Evolutionary conservation across 2,888 invertebrate species (phyloP).

Genomic region (Piscicola geometra): DNA sequence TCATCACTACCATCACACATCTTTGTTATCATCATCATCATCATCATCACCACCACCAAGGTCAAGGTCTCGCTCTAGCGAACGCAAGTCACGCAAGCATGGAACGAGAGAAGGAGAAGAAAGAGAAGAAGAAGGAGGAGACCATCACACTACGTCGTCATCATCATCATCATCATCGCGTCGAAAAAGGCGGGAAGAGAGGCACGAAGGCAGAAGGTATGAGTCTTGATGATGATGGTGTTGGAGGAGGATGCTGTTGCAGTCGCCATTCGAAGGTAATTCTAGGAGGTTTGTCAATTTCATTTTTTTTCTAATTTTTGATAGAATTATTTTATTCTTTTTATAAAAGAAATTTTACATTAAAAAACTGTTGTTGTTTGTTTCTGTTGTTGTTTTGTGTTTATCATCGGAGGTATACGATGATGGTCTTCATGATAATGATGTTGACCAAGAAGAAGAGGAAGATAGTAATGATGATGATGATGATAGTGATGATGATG

Average conservation of each 20-base stretch:
- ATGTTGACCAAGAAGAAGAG: not conserved
- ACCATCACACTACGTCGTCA: no score
- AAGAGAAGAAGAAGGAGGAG: no score
- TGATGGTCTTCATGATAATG: not conserved
- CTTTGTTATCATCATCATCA: not conserved
- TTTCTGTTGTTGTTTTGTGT: no score
- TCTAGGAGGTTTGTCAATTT: not conserved
- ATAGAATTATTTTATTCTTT: no score
- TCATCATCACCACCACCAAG: not conserved
- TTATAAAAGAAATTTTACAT: no score
- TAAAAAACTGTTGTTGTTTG: no score
- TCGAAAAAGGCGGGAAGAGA: not conserved
- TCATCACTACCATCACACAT: not conserved
- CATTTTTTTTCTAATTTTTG: not conserved
- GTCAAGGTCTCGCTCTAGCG: not conserved
- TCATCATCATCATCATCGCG: no score
- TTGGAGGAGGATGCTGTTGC: not conserved
- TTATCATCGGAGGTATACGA: constrained; percentile 1
- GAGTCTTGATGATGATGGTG: not conserved
- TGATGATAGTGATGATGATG: no score
- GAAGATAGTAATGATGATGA: no score
- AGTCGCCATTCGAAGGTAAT: not conserved
- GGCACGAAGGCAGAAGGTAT: not conserved
- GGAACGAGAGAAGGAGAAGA: no score
- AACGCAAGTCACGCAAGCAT: not conserved